Evolutionary conservation across 2,797 vertebrate species (phyloP), one percentile per base, ranked within the genome.

Genomic region (Microctenopoma lineatum): DNA sequence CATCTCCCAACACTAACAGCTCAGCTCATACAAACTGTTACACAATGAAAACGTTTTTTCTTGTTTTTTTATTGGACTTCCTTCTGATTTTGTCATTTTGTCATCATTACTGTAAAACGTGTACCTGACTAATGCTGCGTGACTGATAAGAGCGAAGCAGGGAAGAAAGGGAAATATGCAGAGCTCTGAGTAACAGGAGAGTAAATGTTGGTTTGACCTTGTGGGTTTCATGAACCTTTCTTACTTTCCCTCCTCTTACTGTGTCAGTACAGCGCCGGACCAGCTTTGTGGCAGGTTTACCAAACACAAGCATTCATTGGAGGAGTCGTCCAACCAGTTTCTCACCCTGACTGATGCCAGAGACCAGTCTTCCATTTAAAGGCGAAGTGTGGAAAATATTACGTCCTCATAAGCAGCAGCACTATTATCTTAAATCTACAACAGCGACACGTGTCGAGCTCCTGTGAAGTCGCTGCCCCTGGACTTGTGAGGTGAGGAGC

Each of bases 271-370:
- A 47, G n/a, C 8, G 1, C 38, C 47, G 21, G 38, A 15, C 57
- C 47, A 52, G 15, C 56, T 44, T 32, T 34, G 34, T 50, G n/a
- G 2, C 41, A 11, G 48, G 75, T 85, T 84, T 73, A 66, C 75
- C 79, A 79, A 85, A 90, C 50, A 84, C 48, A 66, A 75, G 45
- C 36, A 21, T 70, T 57, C 59, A 42, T 14, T 6, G 34, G 21
- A n/a, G 45, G 57, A 83, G 76, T 62, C 39, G 87, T 63, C 34
- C 53, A 90, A 93, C 90, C 83, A 70, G 89, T 91, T 89, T 62
- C 56, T 55, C 18, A 13, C 36, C 52, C 38, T 21, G 48, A 34
- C 39, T 15, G 25, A 60, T 59, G 5, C 25, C 46, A 41, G 59
- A 48, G 26, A 59, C 14, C 7, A 18, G 3, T 15, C 15, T 66